Conservation (phyloP, 2,113 vertebrate genomes). For the Aspiorhynchus laticeps region DNA sequence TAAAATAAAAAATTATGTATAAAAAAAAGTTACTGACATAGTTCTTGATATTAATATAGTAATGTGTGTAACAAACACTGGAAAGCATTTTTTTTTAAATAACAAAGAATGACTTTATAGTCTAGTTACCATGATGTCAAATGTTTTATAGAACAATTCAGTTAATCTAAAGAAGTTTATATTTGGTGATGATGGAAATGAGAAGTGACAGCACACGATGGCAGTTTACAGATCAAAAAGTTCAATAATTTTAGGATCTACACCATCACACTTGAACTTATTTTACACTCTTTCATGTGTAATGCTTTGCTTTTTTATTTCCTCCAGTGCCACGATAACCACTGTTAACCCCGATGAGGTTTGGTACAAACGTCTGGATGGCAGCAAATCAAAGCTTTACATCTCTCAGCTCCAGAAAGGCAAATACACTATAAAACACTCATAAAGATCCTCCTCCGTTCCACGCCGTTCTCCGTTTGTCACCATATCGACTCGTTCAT, state of each 20-base stretch:
- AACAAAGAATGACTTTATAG: background rate
- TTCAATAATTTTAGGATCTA: background rate
- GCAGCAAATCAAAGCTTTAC: conserved; percentile 92
- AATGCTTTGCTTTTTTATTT: background rate
- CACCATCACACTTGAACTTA: background rate
- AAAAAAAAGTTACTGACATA: background rate
- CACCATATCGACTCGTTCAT: background rate
- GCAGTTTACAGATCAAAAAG: background rate
- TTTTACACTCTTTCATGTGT: background rate
- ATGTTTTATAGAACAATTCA: background rate
- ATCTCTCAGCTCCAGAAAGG: conserved; percentile 92
- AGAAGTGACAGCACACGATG: background rate
- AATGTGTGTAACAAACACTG: background rate
- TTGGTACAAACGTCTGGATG: conserved; percentile 90
- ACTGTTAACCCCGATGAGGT: conserved; percentile 92
- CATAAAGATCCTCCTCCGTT: conserved; percentile 30
- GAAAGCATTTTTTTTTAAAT: background rate
- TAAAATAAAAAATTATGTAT: too few relatives aligned
- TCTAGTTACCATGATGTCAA: background rate
- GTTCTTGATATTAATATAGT: background rate
- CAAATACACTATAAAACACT: conserved; percentile 90
- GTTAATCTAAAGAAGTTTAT: background rate
- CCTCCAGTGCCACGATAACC: conserved; percentile 84
- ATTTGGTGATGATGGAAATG: background rate
- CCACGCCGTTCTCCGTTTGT: background rate